These are phyloP conservation scores for Sinosuthora webbiana DNA, from an alignment of 2,113 vertebrate genomes.

Conservation along the genomic window DNA sequence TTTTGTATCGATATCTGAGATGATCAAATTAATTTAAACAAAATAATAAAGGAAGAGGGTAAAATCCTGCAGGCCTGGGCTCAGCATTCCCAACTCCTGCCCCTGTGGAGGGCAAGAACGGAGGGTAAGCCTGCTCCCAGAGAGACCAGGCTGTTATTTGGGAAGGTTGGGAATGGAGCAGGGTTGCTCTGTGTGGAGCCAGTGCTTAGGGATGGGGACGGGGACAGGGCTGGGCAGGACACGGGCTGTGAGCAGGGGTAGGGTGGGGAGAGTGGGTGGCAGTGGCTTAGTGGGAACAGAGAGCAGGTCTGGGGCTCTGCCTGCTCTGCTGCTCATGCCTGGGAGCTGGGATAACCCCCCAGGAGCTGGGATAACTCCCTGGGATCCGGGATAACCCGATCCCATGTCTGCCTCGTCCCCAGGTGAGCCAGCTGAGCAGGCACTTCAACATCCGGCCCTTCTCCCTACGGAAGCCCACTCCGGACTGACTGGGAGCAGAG, in stretches of 20 bases:
- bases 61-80: background rate
- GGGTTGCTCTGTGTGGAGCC: background rate
- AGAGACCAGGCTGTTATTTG: background rate
- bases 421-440: slow-evolving; percentile 91
- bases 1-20: background rate
- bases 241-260: background rate
- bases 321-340: background rate
- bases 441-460: slow-evolving; percentile 94
- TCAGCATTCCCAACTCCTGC: background rate
- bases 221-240: background rate
- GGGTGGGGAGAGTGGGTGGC: background rate
- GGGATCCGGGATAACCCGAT: fast-evolving
- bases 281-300: background rate
- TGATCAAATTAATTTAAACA: background rate
- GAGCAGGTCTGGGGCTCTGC: background rate
- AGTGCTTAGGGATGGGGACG: background rate
- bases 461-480: slow-evolving; percentile 87
- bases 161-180: background rate
- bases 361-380: fast-evolving
- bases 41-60: background rate
- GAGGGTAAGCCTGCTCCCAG: background rate
- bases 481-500: slow-evolving; percentile 88
- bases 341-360: background rate
- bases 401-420: background rate
- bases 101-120: background rate